Evolutionary conservation across 2,888 invertebrate genomes (phyloP), one percentile per base, ranked within the genome.

Genomic region (Linhomoeus sp.): DNA sequence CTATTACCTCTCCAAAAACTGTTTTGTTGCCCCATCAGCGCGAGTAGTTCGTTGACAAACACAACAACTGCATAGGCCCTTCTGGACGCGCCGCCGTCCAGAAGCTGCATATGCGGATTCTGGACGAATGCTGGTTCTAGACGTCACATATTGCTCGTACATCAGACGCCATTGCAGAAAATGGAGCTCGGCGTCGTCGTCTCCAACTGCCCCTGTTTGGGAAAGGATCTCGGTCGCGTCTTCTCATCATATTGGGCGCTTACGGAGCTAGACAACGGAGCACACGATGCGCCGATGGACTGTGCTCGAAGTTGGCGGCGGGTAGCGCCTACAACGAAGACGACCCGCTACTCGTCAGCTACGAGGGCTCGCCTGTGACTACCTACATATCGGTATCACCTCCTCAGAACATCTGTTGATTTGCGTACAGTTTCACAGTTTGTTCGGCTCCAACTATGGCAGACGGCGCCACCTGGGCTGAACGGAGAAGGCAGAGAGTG

Each of bases 391-490:
- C 60, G 33, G 60, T 60, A 22, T 12, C n/a, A n/a, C n/a, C n/a
- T n/a, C n/a, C n/a, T n/a, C n/a, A n/a, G n/a, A n/a, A n/a, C n/a
- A n/a, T n/a, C n/a, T n/a, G n/a, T n/a, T n/a, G 17, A 35, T 35
- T 44, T 29, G 5, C 23, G 29, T 26, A 19, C 19, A 14, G 22
- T 7, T n/a, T 15, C n/a, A 7, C 23, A 33, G 22, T 19, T 17
- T 19, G 12, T 22, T 9, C 20, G 15, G 5, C 19, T 23, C 7
- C 9, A 7, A 45, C 14, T 35, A 3, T 46, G 47, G 12, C 57
- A 87, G 80, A 88, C 85, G 63, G 88, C 94, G 0, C 94, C 94
- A 1, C 80, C 81, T 0, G 74, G 76, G 1, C 76, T 94, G 53
- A 83, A 80, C 54, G 78, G 87, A 0, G 60, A 64, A 1, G 86